phyloP scores from a whole-genome alignment of 2,113 vertebrate genomes.

The Pelusios castaneus region DNA sequence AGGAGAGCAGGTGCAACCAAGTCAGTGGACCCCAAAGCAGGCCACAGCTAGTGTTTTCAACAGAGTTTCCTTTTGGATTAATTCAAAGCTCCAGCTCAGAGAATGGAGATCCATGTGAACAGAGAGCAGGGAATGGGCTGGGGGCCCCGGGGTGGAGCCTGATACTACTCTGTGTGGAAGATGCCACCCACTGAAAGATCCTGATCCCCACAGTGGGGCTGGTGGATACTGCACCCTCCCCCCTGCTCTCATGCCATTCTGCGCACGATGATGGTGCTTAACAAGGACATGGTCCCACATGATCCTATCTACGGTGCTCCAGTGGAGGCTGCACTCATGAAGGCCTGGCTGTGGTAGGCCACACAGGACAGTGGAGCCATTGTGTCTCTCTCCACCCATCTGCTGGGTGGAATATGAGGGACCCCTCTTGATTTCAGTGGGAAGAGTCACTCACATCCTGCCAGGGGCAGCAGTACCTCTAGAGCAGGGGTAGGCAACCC shows the following conservation, averaged over 20 bases:
- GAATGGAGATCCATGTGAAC: neutral
- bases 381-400: neutral
- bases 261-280: neutral
- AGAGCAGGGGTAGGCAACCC: no score
- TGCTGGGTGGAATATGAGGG: neutral
- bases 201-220: neutral
- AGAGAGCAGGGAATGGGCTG: neutral
- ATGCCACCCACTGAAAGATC: neutral
- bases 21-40: neutral
- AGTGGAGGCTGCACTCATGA: no score
- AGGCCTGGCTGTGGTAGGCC: neutral
- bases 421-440: neutral
- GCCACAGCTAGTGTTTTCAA: neutral
- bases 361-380: neutral
- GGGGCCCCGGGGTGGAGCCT: neutral
- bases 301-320: neutral
- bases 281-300: neutral
- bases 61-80: neutral
- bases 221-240: neutral
- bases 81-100: neutral
- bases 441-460: neutral
- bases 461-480: neutral
- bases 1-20: neutral
- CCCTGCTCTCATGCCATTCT: neutral
- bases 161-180: neutral